These are phyloP conservation scores for Notodonta dromedarius DNA, from an alignment of 2,888 invertebrate species.

Conservation along the genomic window DNA sequence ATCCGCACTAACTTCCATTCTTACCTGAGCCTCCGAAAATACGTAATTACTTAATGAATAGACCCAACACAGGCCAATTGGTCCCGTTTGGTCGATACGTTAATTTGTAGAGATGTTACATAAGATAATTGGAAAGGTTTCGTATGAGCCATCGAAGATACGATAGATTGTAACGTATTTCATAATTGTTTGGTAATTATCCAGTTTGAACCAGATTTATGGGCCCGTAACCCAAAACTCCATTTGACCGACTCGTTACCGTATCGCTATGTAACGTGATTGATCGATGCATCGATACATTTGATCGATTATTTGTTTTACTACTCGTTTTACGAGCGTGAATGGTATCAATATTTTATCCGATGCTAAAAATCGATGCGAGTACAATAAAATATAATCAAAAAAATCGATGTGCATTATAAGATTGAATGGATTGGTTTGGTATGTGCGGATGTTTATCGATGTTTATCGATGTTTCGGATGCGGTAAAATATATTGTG, in stretches of 20 bases:
- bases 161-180: conserved; percentile 58
- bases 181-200: conserved; percentile 64
- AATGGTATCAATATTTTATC: conserved; percentile 13
- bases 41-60: conserved; percentile 65
- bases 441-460: neutral
- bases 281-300: conserved; percentile 31
- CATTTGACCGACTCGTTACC: conserved; percentile 41
- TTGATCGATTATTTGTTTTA: conserved; percentile 30
- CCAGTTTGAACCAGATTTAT: conserved; percentile 57
- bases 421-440: neutral
- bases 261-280: conserved; percentile 46
- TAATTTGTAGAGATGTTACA: conserved; percentile 50
- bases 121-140: conserved; percentile 58
- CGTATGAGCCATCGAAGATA: conserved; percentile 41
- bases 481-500: neutral
- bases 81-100: conserved; percentile 45
- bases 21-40: conserved; percentile 56
- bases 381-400: neutral
- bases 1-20: conserved; percentile 30
- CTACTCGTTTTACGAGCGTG: conserved; percentile 17
- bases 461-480: neutral
- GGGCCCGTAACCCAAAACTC: conserved; percentile 55
- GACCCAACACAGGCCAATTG: conserved; percentile 41
- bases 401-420: neutral
- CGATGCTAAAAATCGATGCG: conserved; percentile 1